Base-by-base conservation (phyloP, 2,113 vertebrate species). In the Cyanoderma ruficeps region DNA sequence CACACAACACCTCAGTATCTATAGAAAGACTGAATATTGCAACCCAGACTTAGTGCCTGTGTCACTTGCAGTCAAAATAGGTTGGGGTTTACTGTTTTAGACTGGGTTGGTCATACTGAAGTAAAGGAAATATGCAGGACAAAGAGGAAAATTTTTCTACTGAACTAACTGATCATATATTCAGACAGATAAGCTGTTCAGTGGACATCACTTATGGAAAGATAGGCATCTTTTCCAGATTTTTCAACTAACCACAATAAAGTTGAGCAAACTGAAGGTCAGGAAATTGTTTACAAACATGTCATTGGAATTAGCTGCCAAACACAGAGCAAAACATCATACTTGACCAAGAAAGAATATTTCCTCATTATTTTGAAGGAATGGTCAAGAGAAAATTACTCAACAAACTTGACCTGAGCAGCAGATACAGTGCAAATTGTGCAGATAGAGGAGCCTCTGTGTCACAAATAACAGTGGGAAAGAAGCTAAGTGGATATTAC, bases 261-360 rank as follows among this genome's bases (percentile, higher is more conserved):
- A 52, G 0, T 2, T 18, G 20, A 83, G 9, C 7, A 63, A 87
- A 67, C 5, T 35, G 15, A 74, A 67, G 37, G 24, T 49, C 20
- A 63, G 20, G 7, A 30, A 59, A 63, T 33, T 12, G 30, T 79
- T 81, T 70, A 39, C 7, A 55, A 78, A 37, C 13, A 55, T 47
- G 23, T n/a, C 0, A 0, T 42, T 8, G 2, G 12, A 71, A 83
- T 21, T 5, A 67, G n/a, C 24, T 68, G 23, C 23, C 31, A n/a
- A n/a, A 10, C 14, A 69, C 41, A 37, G 44, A 63, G 14, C 16
- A 92, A 90, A 90, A 47, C 44, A 11, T 46, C 8, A 3, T 59
- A 33, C n/a, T 75, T 7, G 1, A 41, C 18, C 30, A 30, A 15
- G 35, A 87, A 93, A 76, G 12, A 76, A 35, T 7, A 27, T 79